Evolutionary conservation across 1,140 invertebrate genomes (phyloP).

Genomic region (Cepaea nemoralis): DNA sequence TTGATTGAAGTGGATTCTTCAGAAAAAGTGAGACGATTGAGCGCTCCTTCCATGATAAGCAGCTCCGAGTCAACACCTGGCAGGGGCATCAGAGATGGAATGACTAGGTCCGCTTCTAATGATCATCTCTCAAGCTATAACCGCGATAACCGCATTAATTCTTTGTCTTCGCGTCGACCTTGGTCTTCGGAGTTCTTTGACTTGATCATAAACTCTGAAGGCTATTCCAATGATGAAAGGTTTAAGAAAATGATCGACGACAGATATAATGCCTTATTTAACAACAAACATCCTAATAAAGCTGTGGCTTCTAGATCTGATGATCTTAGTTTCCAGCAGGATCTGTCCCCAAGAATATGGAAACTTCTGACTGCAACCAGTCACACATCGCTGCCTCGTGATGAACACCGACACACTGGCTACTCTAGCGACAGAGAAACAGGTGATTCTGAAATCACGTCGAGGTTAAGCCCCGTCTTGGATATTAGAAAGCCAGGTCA

Average conservation of each 20-base stretch:
- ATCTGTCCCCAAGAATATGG: neutral
- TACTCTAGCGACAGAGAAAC: too few relatives aligned
- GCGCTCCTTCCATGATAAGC: conserved; percentile 2
- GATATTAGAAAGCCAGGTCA: too few relatives aligned
- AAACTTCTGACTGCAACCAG: neutral
- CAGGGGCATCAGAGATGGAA: neutral
- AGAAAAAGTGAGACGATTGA: neutral
- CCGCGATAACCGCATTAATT: too few relatives aligned
- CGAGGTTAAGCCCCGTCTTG: too few relatives aligned
- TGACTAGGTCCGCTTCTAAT: conserved; percentile 6
- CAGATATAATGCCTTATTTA: conserved; percentile 16
- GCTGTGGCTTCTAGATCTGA: neutral
- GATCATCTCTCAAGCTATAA: neutral
- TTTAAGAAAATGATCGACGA: conserved; percentile 24
- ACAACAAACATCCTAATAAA: neutral
- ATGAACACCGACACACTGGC: neutral
- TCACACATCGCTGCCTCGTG: neutral
- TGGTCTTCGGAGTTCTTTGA: conserved; percentile 23
- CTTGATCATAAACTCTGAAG: neutral
- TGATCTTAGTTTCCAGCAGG: neutral
- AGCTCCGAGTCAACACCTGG: neutral
- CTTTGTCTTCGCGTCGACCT: neutral
- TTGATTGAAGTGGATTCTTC: conserved; percentile 5
- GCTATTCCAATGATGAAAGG: neutral
- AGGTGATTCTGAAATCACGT: too few relatives aligned